Percentiles rank a stretch among this genome's conserved stretches.
phyloP scores from a whole-genome alignment of 53 echinoderm and acorn worm species.

The Pentamera pediparva region DNA sequence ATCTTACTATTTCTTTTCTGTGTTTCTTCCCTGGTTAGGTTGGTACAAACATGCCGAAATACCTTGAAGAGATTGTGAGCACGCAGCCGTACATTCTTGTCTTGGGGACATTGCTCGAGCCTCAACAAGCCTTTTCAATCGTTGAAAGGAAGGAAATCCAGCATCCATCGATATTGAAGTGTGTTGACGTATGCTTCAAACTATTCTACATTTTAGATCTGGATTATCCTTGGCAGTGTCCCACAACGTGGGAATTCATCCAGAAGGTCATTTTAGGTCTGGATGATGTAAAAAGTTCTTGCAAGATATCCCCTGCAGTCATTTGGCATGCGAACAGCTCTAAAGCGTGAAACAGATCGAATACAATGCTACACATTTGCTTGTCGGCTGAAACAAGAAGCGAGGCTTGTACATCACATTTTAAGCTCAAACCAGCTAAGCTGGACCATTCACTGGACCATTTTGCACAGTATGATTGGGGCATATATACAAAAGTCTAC shows the following conservation, averaged over 20 bases:
- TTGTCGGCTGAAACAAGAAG: background rate
- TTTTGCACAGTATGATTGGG: background rate
- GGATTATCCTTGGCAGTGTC: slow-evolving; percentile 42
- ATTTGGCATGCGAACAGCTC: slow-evolving; percentile 35
- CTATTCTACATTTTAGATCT: slow-evolving; percentile 44
- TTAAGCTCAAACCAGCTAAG: too few species aligned
- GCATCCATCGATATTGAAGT: slow-evolving; percentile 24
- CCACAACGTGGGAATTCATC: slow-evolving; percentile 41
- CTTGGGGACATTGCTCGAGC: slow-evolving; percentile 12
- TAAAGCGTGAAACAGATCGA: slow-evolving; percentile 14
- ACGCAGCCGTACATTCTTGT: slow-evolving; percentile 24
- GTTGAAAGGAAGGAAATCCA: slow-evolving; percentile 36
- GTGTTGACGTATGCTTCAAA: slow-evolving; percentile 43
- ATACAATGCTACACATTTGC: background rate
- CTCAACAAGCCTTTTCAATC: slow-evolving; percentile 32
- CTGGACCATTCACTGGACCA: too few species aligned
- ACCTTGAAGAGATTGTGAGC: slow-evolving; percentile 29
- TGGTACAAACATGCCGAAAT: slow-evolving; percentile 42
- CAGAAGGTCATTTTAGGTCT: slow-evolving; percentile 38
- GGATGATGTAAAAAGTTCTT: slow-evolving; percentile 21
- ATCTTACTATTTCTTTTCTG: background rate
- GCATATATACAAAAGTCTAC: too few species aligned
- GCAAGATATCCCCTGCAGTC: slow-evolving; percentile 31
- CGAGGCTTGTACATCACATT: background rate
- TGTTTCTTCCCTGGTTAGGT: slow-evolving; percentile 27